Percentiles rank a stretch among this genome's conserved stretches.
These are phyloP conservation scores for Dysdera silvatica DNA, from an alignment of 1,140 invertebrate species.

Conservation along the genomic window DNA sequence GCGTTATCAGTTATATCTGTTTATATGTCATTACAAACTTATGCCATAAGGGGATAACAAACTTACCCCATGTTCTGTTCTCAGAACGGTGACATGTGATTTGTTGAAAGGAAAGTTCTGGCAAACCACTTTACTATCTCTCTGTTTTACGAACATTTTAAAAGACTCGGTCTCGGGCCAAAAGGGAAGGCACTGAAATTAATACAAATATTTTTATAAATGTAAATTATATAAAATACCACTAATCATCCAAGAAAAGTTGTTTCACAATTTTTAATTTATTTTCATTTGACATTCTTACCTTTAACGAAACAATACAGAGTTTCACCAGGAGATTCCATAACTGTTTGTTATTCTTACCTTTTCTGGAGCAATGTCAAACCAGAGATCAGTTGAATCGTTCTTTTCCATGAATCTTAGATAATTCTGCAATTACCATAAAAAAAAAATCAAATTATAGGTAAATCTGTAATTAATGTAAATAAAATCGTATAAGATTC, in stretches of 20 bases:
- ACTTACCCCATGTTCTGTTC: constrained; percentile 70
- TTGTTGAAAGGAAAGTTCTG: constrained; percentile 65
- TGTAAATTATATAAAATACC: background rate
- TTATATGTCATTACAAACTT: too few relatives aligned
- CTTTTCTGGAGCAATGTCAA: constrained; percentile 61
- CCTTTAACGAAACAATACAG: too few relatives aligned
- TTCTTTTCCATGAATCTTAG: constrained; percentile 77
- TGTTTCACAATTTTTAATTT: too few relatives aligned
- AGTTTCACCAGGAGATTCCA: too few relatives aligned
- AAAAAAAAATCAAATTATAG: background rate
- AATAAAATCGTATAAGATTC: too few relatives aligned
- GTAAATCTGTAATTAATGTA: background rate
- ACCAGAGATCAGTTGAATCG: constrained; percentile 72
- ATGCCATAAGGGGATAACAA: background rate
- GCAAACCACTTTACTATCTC: constrained; percentile 64
- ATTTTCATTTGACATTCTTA: background rate
- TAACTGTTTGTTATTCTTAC: constrained; percentile 37
- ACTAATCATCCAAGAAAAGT: too few relatives aligned
- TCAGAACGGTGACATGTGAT: constrained; percentile 61
- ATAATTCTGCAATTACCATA: constrained; percentile 41
- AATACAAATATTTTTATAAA: background rate
- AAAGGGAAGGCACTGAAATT: constrained; percentile 56
- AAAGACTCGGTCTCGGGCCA: constrained; percentile 73
- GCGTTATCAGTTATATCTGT: too few relatives aligned
- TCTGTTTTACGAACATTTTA: constrained; percentile 68